Percentiles rank a stretch among this genome's conserved stretches.
Evolutionary conservation across 2,888 invertebrate species (phyloP).

Genomic region (Ochropleura plecta): DNA sequence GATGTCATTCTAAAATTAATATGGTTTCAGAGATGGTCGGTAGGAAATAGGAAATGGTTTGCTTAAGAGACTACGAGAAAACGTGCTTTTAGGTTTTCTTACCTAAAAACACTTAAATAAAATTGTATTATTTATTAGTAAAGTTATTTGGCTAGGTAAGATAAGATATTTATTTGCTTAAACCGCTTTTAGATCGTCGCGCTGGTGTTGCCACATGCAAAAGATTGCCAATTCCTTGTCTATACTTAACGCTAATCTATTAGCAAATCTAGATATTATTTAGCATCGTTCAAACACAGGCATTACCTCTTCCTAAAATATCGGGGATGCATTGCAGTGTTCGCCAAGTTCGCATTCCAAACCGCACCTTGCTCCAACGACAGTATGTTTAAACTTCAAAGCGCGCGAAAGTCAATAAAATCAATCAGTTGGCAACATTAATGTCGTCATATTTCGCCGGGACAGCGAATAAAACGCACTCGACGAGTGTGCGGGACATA

Average conservation of each 20-base stretch:
- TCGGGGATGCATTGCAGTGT: background rate
- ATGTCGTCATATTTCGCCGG: conserved; percentile 57
- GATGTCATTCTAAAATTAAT: too few species aligned
- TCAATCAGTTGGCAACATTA: conserved; percentile 61
- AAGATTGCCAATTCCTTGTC: background rate
- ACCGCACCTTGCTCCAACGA: conserved; percentile 20
- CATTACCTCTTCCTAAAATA: conserved; percentile 13
- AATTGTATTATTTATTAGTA: too few species aligned
- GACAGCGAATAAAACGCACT: conserved; percentile 50
- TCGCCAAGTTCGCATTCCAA: conserved; percentile 29
- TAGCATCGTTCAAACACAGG: background rate
- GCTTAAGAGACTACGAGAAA: too few species aligned
- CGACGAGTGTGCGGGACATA: conserved; percentile 45
- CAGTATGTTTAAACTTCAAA: conserved; percentile 51
- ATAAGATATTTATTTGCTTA: too few species aligned
- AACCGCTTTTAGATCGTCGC: too few species aligned
- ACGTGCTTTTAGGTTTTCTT: too few species aligned
- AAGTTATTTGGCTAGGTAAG: too few species aligned
- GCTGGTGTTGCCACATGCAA: background rate
- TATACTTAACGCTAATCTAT: background rate
- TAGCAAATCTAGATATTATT: conserved; percentile 10
- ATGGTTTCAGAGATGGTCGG: too few species aligned
- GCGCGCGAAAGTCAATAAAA: conserved; percentile 55
- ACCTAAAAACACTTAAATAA: too few species aligned
- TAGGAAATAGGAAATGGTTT: too few species aligned